A percentile compares a stretch with the other conserved stretches of the same genome.
phyloP scores from a whole-genome alignment of 2,888 invertebrate genomes.

The Apamea epomidion region DNA sequence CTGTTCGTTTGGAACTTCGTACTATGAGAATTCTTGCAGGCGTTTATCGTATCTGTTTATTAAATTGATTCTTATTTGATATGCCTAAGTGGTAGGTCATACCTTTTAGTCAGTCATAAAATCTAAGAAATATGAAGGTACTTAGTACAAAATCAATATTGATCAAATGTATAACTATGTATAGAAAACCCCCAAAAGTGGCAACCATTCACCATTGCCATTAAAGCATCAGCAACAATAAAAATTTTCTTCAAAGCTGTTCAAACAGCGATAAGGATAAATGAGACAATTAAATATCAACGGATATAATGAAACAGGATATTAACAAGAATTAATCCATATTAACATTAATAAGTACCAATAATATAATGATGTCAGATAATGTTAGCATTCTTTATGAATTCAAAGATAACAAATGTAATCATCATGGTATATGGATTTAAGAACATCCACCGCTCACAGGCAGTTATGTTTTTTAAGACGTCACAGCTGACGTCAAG shows the following conservation, averaged over 20 bases:
- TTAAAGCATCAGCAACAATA: background rate
- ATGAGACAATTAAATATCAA: constrained; percentile 5
- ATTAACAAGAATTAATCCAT: background rate
- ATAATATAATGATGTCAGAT: background rate
- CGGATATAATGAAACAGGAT: background rate
- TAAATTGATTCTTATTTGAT: background rate
- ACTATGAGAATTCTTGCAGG: constrained; percentile 25
- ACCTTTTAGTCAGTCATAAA: background rate
- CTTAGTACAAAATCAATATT: background rate
- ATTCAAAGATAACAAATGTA: constrained; percentile 7
- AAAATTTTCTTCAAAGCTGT: constrained; percentile 1
- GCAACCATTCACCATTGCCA: background rate
- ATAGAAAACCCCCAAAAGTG: background rate
- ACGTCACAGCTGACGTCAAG: background rate
- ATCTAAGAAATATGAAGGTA: background rate
- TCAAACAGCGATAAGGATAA: constrained; percentile 8
- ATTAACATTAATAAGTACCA: background rate
- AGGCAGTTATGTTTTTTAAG: background rate
- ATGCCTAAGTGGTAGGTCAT: background rate
- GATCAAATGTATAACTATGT: no score
- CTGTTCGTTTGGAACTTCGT: background rate
- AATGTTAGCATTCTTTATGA: constrained; percentile 1
- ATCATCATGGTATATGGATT: background rate
- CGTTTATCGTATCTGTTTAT: background rate
- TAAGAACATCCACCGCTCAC: background rate